A percentile compares a stretch with the other conserved stretches of the same genome.
phyloP scores from a whole-genome alignment of 2,113 vertebrate species.

The Nothobranchius furzeri region DNA sequence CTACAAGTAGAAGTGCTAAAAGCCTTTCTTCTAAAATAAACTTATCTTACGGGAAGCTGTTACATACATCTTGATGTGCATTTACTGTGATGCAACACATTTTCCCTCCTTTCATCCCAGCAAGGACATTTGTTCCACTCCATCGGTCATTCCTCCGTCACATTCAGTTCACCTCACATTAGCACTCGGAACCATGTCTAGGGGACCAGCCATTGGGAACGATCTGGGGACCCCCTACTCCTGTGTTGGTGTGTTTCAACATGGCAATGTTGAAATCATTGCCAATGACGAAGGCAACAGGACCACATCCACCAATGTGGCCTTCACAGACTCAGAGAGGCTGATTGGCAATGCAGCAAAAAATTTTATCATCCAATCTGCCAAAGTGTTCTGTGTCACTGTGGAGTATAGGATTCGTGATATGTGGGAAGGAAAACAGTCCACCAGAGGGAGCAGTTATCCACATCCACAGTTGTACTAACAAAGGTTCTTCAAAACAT shows the following conservation, averaged over 20 bases:
- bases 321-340: constrained; percentile 79
- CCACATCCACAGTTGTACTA: no score
- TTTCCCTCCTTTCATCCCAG: constrained; percentile 59
- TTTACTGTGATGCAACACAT: no score
- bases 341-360: constrained; percentile 83
- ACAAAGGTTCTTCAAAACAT: no score
- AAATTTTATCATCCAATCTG: constrained; percentile 14
- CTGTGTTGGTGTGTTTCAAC: constrained; percentile 96
- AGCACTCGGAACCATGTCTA: constrained; percentile 45
- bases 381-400: no score
- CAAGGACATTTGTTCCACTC: constrained; percentile 28
- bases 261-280: constrained; percentile 97
- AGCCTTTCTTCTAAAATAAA: no score
- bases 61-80: no score
- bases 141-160: constrained; percentile 17
- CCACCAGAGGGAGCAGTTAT: no score
- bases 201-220: constrained; percentile 92
- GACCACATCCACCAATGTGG: constrained; percentile 83
- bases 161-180: not conserved
- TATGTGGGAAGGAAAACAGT: no score
- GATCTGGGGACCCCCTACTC: constrained; percentile 98
- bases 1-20: no score
- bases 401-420: no score
- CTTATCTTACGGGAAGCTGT: no score
- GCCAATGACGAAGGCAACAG: constrained; percentile 90